Percentiles rank a stretch among this genome's conserved stretches.
Evolutionary conservation across 2,797 vertebrate genomes (phyloP).

Genomic region (Carapus acus): DNA sequence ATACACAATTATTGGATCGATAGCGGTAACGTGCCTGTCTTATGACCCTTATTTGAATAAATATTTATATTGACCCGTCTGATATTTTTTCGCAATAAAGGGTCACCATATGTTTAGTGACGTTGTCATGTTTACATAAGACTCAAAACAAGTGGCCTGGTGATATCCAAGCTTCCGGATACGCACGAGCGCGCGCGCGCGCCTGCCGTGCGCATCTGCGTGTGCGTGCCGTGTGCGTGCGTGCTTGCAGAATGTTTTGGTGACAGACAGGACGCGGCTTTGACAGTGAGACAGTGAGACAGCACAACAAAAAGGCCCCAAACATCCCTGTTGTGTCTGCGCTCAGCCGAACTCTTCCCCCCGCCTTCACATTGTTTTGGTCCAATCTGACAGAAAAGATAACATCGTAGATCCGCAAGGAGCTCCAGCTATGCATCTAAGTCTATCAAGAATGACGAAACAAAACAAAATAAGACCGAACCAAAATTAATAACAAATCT

Average conservation of each 20-base stretch:
- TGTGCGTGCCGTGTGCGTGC: slow-evolving; percentile 39
- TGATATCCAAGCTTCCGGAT: slow-evolving; percentile 56
- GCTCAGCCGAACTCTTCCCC: background rate
- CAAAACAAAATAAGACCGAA: too few relatives aligned
- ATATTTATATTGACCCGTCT: background rate
- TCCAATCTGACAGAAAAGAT: background rate
- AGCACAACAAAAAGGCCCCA: slow-evolving; percentile 27
- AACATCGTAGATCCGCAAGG: too few relatives aligned
- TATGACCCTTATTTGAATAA: background rate
- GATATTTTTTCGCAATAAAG: background rate
- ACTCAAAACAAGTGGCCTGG: slow-evolving; percentile 33
- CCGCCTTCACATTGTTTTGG: background rate
- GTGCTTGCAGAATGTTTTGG: slow-evolving; percentile 33
- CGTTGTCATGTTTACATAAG: slow-evolving; percentile 6
- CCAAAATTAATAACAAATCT: too few relatives aligned
- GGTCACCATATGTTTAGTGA: background rate
- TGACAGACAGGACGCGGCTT: slow-evolving; percentile 19
- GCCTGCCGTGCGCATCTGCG: too few relatives aligned
- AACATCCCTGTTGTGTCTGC: slow-evolving; percentile 40
- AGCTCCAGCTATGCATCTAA: too few relatives aligned
- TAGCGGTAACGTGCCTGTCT: too few relatives aligned
- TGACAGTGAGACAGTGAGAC: slow-evolving; percentile 27
- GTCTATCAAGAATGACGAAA: too few relatives aligned
- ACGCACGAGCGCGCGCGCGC: slow-evolving; percentile 43
- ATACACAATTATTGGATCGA: too few relatives aligned